phyloP scores from a whole-genome alignment of 2,113 vertebrate genomes.

The Peromyscus maniculatus region DNA sequence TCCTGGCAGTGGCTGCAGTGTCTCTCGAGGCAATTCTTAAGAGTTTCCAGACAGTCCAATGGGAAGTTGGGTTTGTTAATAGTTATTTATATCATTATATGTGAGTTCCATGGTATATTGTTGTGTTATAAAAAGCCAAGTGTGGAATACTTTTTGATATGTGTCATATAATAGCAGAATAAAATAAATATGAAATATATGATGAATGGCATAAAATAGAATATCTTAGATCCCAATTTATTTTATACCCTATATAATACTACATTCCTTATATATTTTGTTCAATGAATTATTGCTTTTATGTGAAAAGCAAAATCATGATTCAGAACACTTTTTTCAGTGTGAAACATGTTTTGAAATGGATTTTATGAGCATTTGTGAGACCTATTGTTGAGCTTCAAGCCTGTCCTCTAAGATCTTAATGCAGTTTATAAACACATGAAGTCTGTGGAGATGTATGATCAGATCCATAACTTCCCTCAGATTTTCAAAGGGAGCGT shows the following conservation, averaged over 20 bases:
- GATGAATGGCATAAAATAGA: neutral
- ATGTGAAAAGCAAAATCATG: conserved; percentile 10
- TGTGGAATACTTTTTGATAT: neutral
- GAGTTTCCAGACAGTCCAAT: neutral
- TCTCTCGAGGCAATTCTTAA: neutral
- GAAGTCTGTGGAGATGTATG: neutral
- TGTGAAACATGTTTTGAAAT: neutral
- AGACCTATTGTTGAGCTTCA: neutral
- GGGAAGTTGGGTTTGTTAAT: neutral
- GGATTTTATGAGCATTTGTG: neutral
- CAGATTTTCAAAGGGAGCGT: neutral
- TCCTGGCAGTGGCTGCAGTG: too few relatives aligned
- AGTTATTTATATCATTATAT: neutral
- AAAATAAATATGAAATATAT: conserved; percentile 10
- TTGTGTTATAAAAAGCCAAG: neutral
- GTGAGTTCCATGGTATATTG: neutral
- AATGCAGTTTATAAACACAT: neutral
- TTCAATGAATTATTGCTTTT: neutral
- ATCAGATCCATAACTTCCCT: neutral
- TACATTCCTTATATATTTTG: neutral
- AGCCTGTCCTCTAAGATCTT: neutral
- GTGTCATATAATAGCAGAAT: neutral
- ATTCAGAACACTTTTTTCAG: neutral
- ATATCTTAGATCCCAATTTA: neutral
- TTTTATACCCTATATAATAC: neutral